These are phyloP conservation scores for Entomyzon cyanotis DNA, from an alignment of 2,113 vertebrate genomes.

Conservation along the genomic window DNA sequence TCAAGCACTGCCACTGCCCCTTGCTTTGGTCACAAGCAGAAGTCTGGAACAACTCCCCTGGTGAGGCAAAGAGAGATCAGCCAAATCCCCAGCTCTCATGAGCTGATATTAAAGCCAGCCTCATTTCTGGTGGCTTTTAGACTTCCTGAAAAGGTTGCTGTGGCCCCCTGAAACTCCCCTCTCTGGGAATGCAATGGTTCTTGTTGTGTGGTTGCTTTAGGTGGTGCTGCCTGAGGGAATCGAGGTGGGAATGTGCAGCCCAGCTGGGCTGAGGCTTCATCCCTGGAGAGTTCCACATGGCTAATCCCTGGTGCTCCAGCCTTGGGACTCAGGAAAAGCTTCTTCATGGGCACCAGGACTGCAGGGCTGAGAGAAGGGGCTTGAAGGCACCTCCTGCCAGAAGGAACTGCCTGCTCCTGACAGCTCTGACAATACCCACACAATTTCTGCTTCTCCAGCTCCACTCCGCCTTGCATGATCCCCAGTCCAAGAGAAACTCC, in stretches of 20 bases:
- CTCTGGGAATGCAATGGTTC: neutral
- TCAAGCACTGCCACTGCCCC: neutral
- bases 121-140: neutral
- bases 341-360: neutral
- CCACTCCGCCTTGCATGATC: neutral
- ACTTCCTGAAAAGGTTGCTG: fast-evolving
- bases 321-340: neutral
- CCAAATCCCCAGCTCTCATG: neutral
- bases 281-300: neutral
- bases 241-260: neutral
- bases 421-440: neutral
- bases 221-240: neutral
- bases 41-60: neutral
- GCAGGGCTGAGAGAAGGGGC: neutral
- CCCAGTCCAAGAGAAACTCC: neutral
- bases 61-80: neutral
- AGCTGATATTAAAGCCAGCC: neutral
- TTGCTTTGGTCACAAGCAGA: neutral
- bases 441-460: neutral
- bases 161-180: neutral
- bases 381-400: neutral
- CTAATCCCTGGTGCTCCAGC: neutral
- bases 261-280: neutral
- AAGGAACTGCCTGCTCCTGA: neutral
- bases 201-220: fast-evolving